Conservation (phyloP, 2,797 vertebrate species). For the Lophius americanus region DNA sequence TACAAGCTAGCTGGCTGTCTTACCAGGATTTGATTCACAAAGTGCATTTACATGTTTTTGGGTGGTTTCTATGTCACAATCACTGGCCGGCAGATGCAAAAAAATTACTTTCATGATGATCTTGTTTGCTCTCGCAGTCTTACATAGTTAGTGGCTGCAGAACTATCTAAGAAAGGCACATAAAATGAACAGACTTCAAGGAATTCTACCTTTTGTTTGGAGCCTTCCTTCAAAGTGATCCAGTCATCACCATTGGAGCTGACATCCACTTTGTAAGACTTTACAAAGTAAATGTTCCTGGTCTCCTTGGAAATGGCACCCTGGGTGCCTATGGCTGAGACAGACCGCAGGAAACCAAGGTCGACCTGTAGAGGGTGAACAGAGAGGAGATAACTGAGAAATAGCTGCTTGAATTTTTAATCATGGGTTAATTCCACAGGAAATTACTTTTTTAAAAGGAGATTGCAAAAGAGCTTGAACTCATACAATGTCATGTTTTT, state of each 20-base stretch:
- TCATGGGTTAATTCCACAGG: not conserved
- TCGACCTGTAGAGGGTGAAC: slow-evolving; percentile 86
- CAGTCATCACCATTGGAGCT: slow-evolving; percentile 99
- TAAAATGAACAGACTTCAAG: not conserved
- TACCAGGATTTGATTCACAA: slow-evolving; percentile 25
- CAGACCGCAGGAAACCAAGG: slow-evolving; percentile 91
- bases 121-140: not conserved
- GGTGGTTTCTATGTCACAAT: slow-evolving; percentile 32
- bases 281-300: slow-evolving; percentile 89
- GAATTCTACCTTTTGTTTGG: slow-evolving; percentile 88
- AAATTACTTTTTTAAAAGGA: not conserved
- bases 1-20: slow-evolving; percentile 50
- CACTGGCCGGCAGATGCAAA: slow-evolving; percentile 6
- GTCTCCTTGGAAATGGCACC: slow-evolving; percentile 98
- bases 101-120: slow-evolving; percentile 2
- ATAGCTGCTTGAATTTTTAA: slow-evolving; percentile 1
- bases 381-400: slow-evolving; percentile 9
- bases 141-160: not conserved
- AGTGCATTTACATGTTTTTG: slow-evolving; percentile 16
- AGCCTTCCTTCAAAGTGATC: slow-evolving; percentile 96
- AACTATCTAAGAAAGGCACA: not conserved
- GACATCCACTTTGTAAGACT: slow-evolving; percentile 93
- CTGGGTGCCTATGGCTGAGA: slow-evolving; percentile 94
- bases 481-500: too few species aligned
- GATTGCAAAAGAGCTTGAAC: not conserved